Conservation (phyloP, 2,888 invertebrate genomes). For the Chaetogeoica ovagalla region DNA sequence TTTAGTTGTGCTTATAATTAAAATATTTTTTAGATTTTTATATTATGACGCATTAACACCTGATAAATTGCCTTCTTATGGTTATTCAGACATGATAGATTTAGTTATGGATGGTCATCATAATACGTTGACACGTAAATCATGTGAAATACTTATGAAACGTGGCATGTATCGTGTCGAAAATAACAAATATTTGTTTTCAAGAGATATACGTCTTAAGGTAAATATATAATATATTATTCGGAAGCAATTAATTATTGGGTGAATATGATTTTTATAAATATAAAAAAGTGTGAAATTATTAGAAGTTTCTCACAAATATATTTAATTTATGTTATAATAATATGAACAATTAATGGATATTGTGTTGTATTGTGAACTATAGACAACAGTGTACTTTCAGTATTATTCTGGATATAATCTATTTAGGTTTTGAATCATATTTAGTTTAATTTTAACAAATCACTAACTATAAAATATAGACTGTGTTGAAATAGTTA, state of each 20-base stretch:
- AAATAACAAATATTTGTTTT: conserved; percentile 63
- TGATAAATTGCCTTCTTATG: conserved; percentile 71
- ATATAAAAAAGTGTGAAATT: no score
- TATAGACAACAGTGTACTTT: no score
- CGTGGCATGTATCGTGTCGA: conserved; percentile 70
- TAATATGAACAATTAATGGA: no score
- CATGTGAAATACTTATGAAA: conserved; percentile 73
- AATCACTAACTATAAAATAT: no score
- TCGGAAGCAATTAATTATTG: not conserved
- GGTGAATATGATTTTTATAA: no score
- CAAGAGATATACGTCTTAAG: conserved; percentile 76
- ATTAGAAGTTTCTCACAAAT: no score
- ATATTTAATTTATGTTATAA: no score
- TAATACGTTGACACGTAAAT: conserved; percentile 71
- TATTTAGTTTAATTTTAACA: no score
- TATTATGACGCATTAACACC: conserved; percentile 71
- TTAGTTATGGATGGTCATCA: conserved; percentile 74
- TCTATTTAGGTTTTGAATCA: no score
- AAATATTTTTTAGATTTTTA: conserved; percentile 61
- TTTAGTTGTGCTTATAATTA: not conserved
- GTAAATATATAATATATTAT: conserved; percentile 56
- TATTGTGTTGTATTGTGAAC: not conserved
- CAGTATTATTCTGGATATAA: no score
- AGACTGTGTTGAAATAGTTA: no score
- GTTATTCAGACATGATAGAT: conserved; percentile 71